These are phyloP conservation scores for Apostichopus parvimensis DNA, from an alignment of 35 echinoderm and acorn worm genomes.

Conservation along the genomic window DNA sequence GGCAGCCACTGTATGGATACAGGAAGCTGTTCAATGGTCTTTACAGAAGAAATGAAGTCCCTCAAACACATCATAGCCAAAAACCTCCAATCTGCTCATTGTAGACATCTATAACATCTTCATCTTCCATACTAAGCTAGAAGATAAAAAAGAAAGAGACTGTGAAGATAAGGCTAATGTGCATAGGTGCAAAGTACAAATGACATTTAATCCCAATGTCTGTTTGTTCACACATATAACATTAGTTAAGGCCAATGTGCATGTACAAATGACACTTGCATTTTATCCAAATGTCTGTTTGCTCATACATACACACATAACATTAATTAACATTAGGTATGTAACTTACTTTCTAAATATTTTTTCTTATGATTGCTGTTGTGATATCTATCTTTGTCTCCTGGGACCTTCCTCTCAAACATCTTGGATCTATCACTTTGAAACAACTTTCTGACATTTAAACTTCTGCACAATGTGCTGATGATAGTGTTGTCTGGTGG, in stretches of 20 bases:
- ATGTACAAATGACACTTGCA: background rate
- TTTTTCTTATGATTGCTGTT: too few relatives aligned
- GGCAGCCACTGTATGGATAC: slow-evolving; percentile 37
- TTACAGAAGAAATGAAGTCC: background rate
- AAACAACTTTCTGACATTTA: too few relatives aligned
- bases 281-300: too few relatives aligned
- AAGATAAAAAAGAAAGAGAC: background rate
- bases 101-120: slow-evolving; percentile 53
- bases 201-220: background rate
- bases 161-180: background rate
- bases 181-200: background rate
- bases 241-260: background rate
- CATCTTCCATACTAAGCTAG: slow-evolving; percentile 52
- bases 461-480: too few relatives aligned
- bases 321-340: too few relatives aligned
- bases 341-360: too few relatives aligned
- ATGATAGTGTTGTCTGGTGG: too few relatives aligned
- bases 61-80: background rate
- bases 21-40: slow-evolving; percentile 20
- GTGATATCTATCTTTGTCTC: too few relatives aligned
- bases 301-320: too few relatives aligned
- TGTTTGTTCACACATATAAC: too few relatives aligned
- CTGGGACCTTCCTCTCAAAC: too few relatives aligned
- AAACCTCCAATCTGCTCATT: slow-evolving; percentile 51
- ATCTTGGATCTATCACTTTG: too few relatives aligned